phyloP scores from a whole-genome alignment of 2,113 vertebrate genomes.

The Elaphurus davidianus region DNA sequence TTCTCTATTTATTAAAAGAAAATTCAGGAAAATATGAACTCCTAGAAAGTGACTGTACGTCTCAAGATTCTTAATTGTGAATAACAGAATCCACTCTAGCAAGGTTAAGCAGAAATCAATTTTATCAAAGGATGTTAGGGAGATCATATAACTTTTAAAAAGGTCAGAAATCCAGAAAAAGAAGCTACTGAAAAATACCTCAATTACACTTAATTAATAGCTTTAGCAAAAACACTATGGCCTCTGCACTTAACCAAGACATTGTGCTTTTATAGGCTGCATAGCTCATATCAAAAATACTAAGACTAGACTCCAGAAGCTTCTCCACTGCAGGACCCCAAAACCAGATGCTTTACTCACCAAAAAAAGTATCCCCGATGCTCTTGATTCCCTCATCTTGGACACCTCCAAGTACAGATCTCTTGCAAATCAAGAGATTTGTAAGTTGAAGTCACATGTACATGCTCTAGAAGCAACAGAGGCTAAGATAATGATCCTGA shows the following conservation, averaged over 20 bases:
- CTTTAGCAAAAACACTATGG: neutral
- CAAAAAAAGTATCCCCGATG: neutral
- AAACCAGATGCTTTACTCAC: neutral
- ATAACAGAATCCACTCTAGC: neutral
- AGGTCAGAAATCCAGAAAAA: neutral
- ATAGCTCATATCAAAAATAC: neutral
- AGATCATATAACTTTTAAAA: neutral
- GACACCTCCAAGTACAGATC: neutral
- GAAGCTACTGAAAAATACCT: neutral
- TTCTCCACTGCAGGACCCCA: neutral
- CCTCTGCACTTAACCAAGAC: neutral
- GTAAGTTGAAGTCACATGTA: neutral
- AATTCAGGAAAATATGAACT: neutral
- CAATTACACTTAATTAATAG: neutral
- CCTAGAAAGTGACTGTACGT: neutral
- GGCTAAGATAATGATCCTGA: neutral
- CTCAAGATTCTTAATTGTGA: neutral
- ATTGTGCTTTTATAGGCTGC: neutral
- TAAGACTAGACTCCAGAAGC: neutral
- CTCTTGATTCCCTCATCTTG: neutral
- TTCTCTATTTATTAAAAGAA: neutral
- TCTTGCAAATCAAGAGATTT: neutral
- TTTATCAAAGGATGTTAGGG: neutral
- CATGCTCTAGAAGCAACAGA: neutral
- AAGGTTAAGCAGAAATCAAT: neutral